A percentile compares a stretch with the other conserved stretches of the same genome.
These are phyloP conservation scores for Hepsetus odoe DNA, from an alignment of 2,113 vertebrate genomes.

Conservation along the genomic window DNA sequence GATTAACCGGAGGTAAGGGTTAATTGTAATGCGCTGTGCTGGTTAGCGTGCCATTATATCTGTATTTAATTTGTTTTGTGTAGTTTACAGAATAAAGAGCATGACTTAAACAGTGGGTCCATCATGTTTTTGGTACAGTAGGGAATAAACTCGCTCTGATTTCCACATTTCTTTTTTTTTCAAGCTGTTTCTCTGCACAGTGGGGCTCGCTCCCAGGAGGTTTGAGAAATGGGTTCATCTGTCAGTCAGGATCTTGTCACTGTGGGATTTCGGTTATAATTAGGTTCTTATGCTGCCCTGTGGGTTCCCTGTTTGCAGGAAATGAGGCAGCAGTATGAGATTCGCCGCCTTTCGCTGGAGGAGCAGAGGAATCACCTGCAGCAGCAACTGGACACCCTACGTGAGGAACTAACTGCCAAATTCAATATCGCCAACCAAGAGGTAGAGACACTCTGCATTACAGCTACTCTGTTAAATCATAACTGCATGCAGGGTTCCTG, in stretches of 20 bases:
- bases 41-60: neutral
- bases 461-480: too few relatives aligned
- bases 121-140: neutral
- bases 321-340: conserved; percentile 92
- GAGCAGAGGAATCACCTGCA: conserved; percentile 87
- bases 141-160: neutral
- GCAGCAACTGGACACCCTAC: conserved; percentile 87
- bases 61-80: neutral
- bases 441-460: too few relatives aligned
- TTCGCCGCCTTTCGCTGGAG: conserved; percentile 86
- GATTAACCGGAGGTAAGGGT: neutral
- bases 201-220: neutral
- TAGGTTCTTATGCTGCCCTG: conserved; percentile 5
- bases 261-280: neutral
- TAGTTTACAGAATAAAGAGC: neutral
- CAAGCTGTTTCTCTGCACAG: neutral
- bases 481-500: too few relatives aligned
- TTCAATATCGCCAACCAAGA: conserved; percentile 91
- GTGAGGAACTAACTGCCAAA: conserved; percentile 86
- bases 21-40: neutral
- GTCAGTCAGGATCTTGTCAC: neutral
- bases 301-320: conserved; percentile 73
- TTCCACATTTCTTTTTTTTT: neutral
- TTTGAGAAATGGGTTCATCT: neutral
- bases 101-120: neutral